Evolutionary conservation across 2,888 invertebrate genomes (phyloP).

Genomic region (Lasiommata megera): DNA sequence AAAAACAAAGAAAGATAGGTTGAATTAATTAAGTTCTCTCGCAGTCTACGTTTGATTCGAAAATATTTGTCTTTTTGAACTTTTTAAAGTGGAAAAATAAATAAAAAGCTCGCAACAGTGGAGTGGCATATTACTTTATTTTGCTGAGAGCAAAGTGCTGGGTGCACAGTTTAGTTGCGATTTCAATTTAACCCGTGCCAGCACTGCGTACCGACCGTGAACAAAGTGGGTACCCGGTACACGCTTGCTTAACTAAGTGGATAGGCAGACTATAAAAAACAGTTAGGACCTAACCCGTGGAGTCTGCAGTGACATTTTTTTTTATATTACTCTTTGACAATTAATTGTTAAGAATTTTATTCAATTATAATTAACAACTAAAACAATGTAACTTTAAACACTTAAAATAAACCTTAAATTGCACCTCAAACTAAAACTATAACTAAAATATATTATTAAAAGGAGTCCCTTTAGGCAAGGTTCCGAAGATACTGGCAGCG

Average conservation of each 20-base stretch:
- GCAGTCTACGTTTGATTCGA: conserved; percentile 1
- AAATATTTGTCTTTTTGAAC: conserved; percentile 5
- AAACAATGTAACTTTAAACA: too few relatives aligned
- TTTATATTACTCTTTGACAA: too few relatives aligned
- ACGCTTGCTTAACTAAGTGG: conserved; percentile 11
- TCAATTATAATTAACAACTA: too few relatives aligned
- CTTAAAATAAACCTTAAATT: too few relatives aligned
- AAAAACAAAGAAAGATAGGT: too few relatives aligned
- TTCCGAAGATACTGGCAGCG: too few relatives aligned
- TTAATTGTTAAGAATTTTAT: too few relatives aligned
- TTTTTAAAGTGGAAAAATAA: not conserved
- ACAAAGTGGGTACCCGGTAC: conserved; percentile 9
- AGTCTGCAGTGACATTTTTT: too few relatives aligned
- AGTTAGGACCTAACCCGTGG: not conserved
- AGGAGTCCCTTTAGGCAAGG: too few relatives aligned
- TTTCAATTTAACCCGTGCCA: conserved; percentile 28
- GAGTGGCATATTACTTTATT: conserved; percentile 11
- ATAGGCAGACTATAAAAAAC: not conserved
- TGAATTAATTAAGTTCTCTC: not conserved
- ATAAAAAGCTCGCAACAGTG: not conserved
- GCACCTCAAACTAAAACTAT: too few relatives aligned
- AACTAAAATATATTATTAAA: too few relatives aligned
- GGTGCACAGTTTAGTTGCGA: conserved; percentile 20
- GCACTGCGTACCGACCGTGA: conserved; percentile 20
- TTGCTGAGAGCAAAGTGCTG: conserved; percentile 13